These are phyloP conservation scores for Matsumyia berberina DNA, from an alignment of 2,888 invertebrate species.

Conservation along the genomic window DNA sequence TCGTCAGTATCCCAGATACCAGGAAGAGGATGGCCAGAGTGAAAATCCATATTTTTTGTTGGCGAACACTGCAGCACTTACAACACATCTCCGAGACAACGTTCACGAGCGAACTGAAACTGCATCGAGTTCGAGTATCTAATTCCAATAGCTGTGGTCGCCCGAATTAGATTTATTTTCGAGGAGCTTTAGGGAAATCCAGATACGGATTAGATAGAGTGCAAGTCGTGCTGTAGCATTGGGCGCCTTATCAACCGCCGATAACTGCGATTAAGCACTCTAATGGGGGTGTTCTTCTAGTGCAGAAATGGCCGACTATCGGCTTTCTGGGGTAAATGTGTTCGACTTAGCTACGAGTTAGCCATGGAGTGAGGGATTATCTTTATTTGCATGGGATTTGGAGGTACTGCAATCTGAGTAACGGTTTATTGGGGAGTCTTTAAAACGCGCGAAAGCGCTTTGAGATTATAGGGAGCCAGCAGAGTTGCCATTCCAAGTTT, in stretches of 20 bases:
- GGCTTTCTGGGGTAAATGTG: background rate
- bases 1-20: conserved; percentile 78
- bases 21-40: conserved; percentile 79
- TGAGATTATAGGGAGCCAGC: too few relatives aligned
- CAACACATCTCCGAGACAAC: conserved; percentile 80
- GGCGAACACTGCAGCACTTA: conserved; percentile 81
- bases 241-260: background rate
- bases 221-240: background rate
- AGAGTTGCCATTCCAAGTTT: too few relatives aligned
- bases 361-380: too few relatives aligned
- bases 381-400: too few relatives aligned
- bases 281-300: background rate
- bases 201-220: conserved; percentile 30
- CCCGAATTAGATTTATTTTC: background rate
- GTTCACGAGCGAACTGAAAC: conserved; percentile 13
- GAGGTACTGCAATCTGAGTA: too few relatives aligned
- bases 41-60: conserved; percentile 83
- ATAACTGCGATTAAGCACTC: conserved; percentile 11
- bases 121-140: background rate
- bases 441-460: too few relatives aligned
- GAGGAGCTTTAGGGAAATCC: background rate
- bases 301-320: background rate
- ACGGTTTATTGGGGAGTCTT: too few relatives aligned
- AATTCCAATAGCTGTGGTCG: background rate
- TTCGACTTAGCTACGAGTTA: too few relatives aligned